phyloP scores from a whole-genome alignment of 2,888 invertebrate species.

The Agrochola lota region DNA sequence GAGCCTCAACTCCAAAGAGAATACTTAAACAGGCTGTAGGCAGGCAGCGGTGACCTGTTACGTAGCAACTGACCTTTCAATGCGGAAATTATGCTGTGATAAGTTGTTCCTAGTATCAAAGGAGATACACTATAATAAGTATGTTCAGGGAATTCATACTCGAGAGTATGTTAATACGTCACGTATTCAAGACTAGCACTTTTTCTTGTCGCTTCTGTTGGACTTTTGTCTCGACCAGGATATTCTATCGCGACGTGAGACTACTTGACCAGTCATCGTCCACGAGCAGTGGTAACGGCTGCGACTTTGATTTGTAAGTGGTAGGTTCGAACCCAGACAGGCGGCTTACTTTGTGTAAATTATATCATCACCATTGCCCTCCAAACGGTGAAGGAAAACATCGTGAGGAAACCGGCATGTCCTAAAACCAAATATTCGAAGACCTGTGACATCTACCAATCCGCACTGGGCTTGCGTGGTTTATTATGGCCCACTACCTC shows the following conservation, averaged over 20 bases:
- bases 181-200: not conserved
- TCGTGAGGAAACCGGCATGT: too few relatives aligned
- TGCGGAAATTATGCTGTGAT: slow-evolving; percentile 37
- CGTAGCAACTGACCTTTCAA: slow-evolving; percentile 42
- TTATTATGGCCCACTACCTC: too few relatives aligned
- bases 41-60: slow-evolving; percentile 36
- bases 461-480: too few relatives aligned
- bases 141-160: not conserved
- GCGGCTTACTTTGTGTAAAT: too few relatives aligned
- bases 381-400: too few relatives aligned
- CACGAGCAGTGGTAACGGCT: too few relatives aligned
- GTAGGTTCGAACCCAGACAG: too few relatives aligned
- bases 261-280: not conserved
- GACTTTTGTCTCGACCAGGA: not conserved
- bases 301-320: too few relatives aligned
- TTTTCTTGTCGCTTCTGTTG: not conserved
- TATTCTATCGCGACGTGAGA: not conserved
- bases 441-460: too few relatives aligned
- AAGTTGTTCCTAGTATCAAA: slow-evolving; percentile 22
- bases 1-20: not conserved
- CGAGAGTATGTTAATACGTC: not conserved
- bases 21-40: not conserved
- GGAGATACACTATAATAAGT: not conserved
- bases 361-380: too few relatives aligned
- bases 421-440: too few relatives aligned